A percentile compares a stretch with the other conserved stretches of the same genome.
Evolutionary conservation across 2,888 invertebrate genomes (phyloP).

Genomic region (Oscheius myriophilus): DNA sequence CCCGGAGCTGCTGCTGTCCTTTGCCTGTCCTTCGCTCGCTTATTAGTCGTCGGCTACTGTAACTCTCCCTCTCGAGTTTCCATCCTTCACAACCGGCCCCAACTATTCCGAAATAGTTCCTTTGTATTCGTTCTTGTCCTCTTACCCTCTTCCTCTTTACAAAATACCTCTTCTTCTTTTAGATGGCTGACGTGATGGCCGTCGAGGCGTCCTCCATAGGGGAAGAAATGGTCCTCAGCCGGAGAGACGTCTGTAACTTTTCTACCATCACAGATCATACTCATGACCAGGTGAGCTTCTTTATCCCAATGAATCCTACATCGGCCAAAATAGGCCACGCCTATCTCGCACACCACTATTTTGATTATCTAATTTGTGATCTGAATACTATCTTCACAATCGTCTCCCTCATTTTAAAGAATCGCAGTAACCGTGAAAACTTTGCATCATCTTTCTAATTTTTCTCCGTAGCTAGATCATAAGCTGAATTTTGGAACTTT

Average conservation of each 20-base stretch:
- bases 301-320: no score
- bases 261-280: conserved; percentile 49
- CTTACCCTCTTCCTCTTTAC: conserved; percentile 5
- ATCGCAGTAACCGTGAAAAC: no score
- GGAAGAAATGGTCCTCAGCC: conserved; percentile 37
- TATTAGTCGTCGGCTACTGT: conserved; percentile 19
- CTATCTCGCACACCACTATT: no score
- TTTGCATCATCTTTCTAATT: no score
- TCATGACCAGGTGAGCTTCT: conserved; percentile 39
- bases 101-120: no score
- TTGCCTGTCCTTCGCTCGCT: not conserved
- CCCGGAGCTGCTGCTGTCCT: conserved; percentile 9
- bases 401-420: no score
- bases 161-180: conserved; percentile 4
- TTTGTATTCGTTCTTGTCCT: not conserved
- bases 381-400: no score
- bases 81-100: not conserved
- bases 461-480: no score
- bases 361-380: no score
- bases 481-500: no score
- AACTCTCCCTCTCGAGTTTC: conserved; percentile 15
- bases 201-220: conserved; percentile 47
- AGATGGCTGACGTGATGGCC: conserved; percentile 23
- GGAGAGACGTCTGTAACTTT: conserved; percentile 44
- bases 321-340: no score